Percentiles rank a stretch among this genome's conserved stretches.
Conservation (phyloP, 2,113 vertebrate species). For the Myodes glareolus region DNA sequence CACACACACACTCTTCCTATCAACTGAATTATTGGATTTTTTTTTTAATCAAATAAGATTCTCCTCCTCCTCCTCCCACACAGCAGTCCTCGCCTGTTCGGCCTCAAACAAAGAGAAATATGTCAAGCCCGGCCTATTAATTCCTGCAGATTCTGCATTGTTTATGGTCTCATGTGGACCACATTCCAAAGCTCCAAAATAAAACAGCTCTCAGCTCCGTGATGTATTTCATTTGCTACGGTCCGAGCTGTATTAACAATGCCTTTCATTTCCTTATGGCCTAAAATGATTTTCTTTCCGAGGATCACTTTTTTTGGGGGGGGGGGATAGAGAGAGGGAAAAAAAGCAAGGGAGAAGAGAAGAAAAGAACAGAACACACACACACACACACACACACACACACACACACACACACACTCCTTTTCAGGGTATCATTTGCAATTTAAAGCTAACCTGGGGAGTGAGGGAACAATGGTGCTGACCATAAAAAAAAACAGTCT, state of each 20-base stretch:
- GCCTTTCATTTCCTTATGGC: constrained; percentile 93
- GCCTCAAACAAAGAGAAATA: constrained; percentile 81
- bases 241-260: constrained; percentile 91
- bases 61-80: background rate
- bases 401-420: constrained; percentile 79
- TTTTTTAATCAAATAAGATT: constrained; percentile 77
- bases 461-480: constrained; percentile 93
- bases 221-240: constrained; percentile 96
- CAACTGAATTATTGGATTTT: constrained; percentile 61
- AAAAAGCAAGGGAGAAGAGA: constrained; percentile 8
- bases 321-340: constrained; percentile 11
- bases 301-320: constrained; percentile 80
- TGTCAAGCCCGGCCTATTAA: constrained; percentile 81
- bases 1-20: constrained; percentile 55
- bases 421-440: constrained; percentile 99
- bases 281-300: constrained; percentile 95
- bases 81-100: constrained; percentile 72
- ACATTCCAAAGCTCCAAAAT: constrained; percentile 74
- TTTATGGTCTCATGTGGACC: constrained; percentile 77
- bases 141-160: constrained; percentile 80
- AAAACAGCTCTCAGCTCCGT: constrained; percentile 85
- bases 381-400: constrained; percentile 75
- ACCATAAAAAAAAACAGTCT: constrained; percentile 91
- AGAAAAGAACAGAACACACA: background rate
- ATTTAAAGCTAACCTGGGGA: constrained; percentile 99